Base-by-base conservation (phyloP, 2,888 invertebrate genomes). In the Cerceris ruficornis region DNA sequence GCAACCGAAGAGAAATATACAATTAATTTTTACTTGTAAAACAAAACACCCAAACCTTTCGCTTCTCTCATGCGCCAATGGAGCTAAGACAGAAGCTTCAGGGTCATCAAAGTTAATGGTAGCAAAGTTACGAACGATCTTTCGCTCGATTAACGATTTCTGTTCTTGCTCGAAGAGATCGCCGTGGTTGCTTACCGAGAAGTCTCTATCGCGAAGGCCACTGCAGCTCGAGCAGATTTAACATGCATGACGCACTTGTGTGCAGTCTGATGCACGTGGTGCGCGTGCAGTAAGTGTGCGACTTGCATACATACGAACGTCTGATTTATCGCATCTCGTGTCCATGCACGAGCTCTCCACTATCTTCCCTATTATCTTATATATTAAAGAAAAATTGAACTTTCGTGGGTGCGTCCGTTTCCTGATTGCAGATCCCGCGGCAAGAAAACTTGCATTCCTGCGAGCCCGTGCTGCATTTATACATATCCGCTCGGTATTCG, bases 331-430 rank as follows among this genome's bases (percentile, higher is more conserved):
- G 74, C 69, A 71, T 74, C 69, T 65, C 71, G 61, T 41, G 69
- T 64, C 70, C 41, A 74, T 49, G 72, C 69, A 64, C 70, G 64
- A 60, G 69, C 69, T 59, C 46, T 75, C 58, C 17, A 59, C 67
- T 82, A 78, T 85, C 85, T 71, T 5, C 75, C 14, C 71, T 68
- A 82, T 86, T 86, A 84, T 85, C 82, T 85, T 71, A 69, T 75
- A 66, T 80, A 83, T 78, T 79, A 62, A 62, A 75, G 73, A 80
- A 81, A 75, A 77, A 78, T 72, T 74, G 55, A 69, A 67, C 64
- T 81, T 83, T 83, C 74, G 79, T 81, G 79, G 79, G 80, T 80
- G 80, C 79, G 79, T 76, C 69, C 79, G 77, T 85, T 85, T 85
- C 79, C 83, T 74, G 59, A 65, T 73, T 57, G 58, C 66, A n/a